Base-by-base conservation (phyloP, 2,888 invertebrate species). In the Aspidiotus rigidus region DNA sequence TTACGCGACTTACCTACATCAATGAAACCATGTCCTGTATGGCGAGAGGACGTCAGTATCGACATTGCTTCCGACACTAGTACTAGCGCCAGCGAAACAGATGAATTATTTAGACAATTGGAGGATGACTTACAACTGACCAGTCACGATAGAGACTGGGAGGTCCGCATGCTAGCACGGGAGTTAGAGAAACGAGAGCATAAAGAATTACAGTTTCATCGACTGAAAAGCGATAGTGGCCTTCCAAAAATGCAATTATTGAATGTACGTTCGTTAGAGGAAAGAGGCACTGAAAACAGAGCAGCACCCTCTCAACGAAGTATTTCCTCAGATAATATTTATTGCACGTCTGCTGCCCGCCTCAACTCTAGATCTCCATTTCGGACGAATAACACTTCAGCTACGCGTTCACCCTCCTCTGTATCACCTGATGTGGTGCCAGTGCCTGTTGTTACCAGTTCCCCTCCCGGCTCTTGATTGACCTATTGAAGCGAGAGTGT, bases 111-210 rank as follows among this genome's bases (percentile, higher is more conserved):
- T 41, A 57, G 17, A 9, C 71, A 71, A 7, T 70, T 72, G 39
- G 71, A 71, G 40, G 69, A 70, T 8, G 61, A 72, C 15, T 60
- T 69, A 11, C 49, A 55, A 44, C 62, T 61, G 62, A 17, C 61
- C 39, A 64, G 53, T 16, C 73, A 73, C 69, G 72, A 81, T 72
- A 84, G 85, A 72, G 85, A 87, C 75, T 89, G 89, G 89, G 89
- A 90, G 77, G 85, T 89, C 0, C 83, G 85, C 77, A 87, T 89
- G 87, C 78, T 90, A 53, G 89, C 88, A 0, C 84, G 87, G 72
- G 87, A 89, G 76, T 80, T 89, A 10, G 72, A 73, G 7, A 71
- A 70, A 64, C 66, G 73, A 53, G 72, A 72, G 59, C 72, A 69
- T 49, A 62, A 42, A 69, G 61, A 49, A 39, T 61, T 61, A 11